Evolutionary conservation across 2,113 vertebrate species (phyloP).

Genomic region (Forbesichthys papilliferus): DNA sequence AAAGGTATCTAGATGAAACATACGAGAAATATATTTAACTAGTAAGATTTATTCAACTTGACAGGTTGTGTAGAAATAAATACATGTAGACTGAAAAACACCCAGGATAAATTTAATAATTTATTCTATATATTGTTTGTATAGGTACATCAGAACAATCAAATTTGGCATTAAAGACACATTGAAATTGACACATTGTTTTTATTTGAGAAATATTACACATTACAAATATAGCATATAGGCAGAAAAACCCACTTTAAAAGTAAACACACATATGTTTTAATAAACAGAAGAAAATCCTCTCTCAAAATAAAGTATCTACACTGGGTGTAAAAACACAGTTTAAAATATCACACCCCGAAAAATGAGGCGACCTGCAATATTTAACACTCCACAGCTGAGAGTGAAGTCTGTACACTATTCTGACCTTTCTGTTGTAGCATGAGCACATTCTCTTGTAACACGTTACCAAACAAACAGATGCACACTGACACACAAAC

Average conservation of each 20-base stretch:
- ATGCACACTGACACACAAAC: constrained; percentile 14
- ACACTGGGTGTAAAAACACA: constrained; percentile 33
- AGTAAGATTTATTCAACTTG: too few relatives aligned
- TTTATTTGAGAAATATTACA: constrained; percentile 47
- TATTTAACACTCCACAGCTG: constrained; percentile 59
- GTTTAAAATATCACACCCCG: constrained; percentile 57
- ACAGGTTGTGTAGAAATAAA: too few relatives aligned
- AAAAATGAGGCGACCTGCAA: constrained; percentile 74
- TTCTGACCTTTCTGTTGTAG: constrained; percentile 26
- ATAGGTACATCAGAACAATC: background rate
- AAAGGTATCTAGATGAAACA: too few relatives aligned
- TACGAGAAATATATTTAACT: too few relatives aligned
- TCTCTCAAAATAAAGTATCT: constrained; percentile 42
- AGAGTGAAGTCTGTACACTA: constrained; percentile 65
- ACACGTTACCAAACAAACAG: constrained; percentile 8
- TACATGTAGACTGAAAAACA: too few relatives aligned
- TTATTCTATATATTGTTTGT: too few relatives aligned
- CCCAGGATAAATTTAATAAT: too few relatives aligned
- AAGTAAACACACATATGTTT: constrained; percentile 22
- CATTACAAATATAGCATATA: constrained; percentile 10
- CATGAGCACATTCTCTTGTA: constrained; percentile 25
- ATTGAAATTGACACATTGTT: constrained; percentile 9
- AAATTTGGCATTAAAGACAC: background rate
- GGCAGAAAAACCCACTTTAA: constrained; percentile 10
- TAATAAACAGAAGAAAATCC: constrained; percentile 48